A percentile compares a stretch with the other conserved stretches of the same genome.
These are phyloP conservation scores for Nesidiocoris tenuis DNA, from an alignment of 2,888 invertebrate genomes.

Conservation along the genomic window DNA sequence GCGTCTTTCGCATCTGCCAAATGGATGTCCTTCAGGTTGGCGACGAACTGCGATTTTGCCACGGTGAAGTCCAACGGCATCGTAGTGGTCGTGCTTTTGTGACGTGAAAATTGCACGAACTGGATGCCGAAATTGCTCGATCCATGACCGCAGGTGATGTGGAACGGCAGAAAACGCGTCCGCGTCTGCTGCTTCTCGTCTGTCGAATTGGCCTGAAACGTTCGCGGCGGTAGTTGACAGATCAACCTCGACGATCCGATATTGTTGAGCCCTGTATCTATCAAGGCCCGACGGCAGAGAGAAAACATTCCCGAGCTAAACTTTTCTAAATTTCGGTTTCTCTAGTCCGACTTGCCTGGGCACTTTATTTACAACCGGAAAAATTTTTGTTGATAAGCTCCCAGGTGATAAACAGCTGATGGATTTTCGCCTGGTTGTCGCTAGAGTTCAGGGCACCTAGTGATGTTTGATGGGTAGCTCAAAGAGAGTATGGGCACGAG, in stretches of 20 bases:
- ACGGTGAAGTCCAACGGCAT: conserved; percentile 15
- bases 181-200: neutral
- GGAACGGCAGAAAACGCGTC: neutral
- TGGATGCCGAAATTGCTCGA: neutral
- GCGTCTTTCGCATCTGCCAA: conserved; percentile 43
- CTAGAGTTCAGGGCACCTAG: no score
- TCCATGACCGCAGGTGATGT: neutral
- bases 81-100: conserved; percentile 1
- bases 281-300: conserved; percentile 7
- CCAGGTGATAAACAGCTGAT: neutral
- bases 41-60: conserved; percentile 15
- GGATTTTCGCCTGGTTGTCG: neutral
- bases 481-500: no score
- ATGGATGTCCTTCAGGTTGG: conserved; percentile 40
- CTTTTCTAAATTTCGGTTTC: neutral
- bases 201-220: conserved; percentile 11
- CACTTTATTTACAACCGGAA: neutral
- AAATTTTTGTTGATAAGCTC: neutral
- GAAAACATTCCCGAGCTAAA: conserved; percentile 5
- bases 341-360: neutral
- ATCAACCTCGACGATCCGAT: neutral
- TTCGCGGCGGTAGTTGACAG: neutral
- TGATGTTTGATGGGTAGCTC: no score
- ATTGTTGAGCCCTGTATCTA: conserved; percentile 4
- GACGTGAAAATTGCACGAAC: neutral